Base-by-base conservation (phyloP, 2,113 vertebrate species). In the Microtus richardsoni region DNA sequence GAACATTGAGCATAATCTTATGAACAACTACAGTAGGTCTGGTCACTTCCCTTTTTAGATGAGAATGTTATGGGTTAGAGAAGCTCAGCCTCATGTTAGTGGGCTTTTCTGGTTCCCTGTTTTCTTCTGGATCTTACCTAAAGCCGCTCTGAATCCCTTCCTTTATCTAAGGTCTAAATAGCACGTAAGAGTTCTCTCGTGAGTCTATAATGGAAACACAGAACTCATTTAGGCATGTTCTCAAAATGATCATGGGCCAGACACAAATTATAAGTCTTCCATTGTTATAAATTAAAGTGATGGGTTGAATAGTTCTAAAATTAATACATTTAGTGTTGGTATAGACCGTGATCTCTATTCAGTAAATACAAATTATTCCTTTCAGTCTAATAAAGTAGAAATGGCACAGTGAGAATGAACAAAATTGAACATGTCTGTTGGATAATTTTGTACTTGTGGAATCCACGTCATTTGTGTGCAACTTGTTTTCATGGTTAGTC, bases 351-450 rank as follows among this genome's bases (percentile, higher is more conserved):
- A n/a, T 86, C 8, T 7, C 30, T 74, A 17, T 93, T 94, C 21
- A 80, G n/a, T 82, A 75, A 88, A 75, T 75, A 60, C 33, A 49
- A 88, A 64, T 80, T 77, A 26, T 52, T 58, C 44, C 33, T 92
- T 93, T 86, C 39, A 89, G 64, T 3, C 22, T 91, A 93, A 66
- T 80, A 75, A 89, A 93, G 21, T 36, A 84, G 62, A 94, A 94
- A 93, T 75, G 13, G 0, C 92, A 2, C 44, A 82, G 5, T 92
- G 8, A 13, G 85, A 58, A 73, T 88, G 41, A 93, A 82, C 26
- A 77, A 39, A 95, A 82, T 91, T 91, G 13, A 94, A 2, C 12
- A 64, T 78, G 17, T 77, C n/a, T 94, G 83, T 66, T 44, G n/a
- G 58, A 68, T 92, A 77, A 86, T 78, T 80, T 80, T 92, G 26